Conservation (phyloP, 2,797 vertebrate species). For the Salmo trutta region DNA sequence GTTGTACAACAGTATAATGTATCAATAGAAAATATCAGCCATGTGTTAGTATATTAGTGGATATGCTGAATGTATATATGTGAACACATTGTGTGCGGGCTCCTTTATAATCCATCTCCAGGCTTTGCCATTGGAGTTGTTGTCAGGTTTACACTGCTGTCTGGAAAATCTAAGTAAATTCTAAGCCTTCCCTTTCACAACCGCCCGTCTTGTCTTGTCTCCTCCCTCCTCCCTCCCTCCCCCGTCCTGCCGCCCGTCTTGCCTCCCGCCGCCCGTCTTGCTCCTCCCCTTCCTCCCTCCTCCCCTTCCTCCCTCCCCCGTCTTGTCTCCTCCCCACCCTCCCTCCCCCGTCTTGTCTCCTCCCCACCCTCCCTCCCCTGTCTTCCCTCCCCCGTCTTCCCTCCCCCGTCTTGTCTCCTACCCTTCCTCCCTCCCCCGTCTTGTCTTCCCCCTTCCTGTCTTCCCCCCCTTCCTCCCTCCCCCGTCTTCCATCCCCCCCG, state of each 20-base stretch:
- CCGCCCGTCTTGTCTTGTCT: no score
- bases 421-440: no score
- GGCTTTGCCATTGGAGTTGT: neutral
- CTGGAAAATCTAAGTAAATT: conserved; percentile 32
- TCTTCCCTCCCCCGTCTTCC: neutral
- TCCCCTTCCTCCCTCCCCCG: neutral
- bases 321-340: neutral
- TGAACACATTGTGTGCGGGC: neutral
- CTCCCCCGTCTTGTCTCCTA: no score
- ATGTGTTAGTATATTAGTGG: neutral
- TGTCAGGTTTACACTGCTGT: conserved; percentile 1
- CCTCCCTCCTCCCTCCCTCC: no score
- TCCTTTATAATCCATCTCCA: conserved; percentile 1
- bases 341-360: neutral
- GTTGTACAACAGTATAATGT: neutral
- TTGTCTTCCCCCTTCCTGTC: no score
- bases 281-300: neutral
- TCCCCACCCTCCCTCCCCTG: neutral
- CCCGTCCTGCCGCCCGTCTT: neutral
- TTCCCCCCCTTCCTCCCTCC: no score
- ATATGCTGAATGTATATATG: neutral
- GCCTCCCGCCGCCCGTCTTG: neutral
- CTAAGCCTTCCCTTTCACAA: conserved; percentile 11
- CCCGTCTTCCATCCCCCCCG: no score
- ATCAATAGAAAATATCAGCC: neutral